phyloP scores from a whole-genome alignment of 2,113 vertebrate species.

The Ptychochromis oligacanthus region DNA sequence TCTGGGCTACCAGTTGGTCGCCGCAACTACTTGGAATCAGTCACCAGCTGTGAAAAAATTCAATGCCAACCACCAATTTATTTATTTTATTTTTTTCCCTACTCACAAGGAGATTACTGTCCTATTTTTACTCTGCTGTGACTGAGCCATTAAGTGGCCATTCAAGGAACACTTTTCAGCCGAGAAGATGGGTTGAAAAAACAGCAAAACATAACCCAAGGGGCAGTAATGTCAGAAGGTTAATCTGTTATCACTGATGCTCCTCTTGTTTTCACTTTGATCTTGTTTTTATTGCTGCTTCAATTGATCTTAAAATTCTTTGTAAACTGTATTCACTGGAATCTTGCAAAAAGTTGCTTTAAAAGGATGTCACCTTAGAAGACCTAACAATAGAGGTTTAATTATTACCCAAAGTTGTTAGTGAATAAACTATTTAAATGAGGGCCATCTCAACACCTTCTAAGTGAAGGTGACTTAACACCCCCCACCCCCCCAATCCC shows the following conservation, averaged over 20 bases:
- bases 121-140: not conserved
- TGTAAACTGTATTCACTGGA: not conserved
- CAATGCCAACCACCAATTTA: not conserved
- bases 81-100: not conserved
- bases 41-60: not conserved
- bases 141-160: not conserved
- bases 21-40: not conserved
- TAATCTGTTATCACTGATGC: not conserved
- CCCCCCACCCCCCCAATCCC: constrained; percentile 18
- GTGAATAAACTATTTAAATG: constrained; percentile 33
- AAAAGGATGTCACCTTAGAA: not conserved
- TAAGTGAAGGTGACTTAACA: constrained; percentile 61
- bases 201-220: not conserved
- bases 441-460: constrained; percentile 3
- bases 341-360: not conserved
- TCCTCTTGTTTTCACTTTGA: not conserved
- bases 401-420: constrained; percentile 17
- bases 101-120: not conserved
- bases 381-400: not conserved
- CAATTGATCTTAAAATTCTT: not conserved
- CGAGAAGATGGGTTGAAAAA: not conserved
- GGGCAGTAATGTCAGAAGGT: not conserved
- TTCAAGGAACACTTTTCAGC: not conserved
- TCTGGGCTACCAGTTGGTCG: not conserved
- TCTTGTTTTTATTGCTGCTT: not conserved